phyloP scores from a whole-genome alignment of 2,888 invertebrate genomes.

The Loripinus fragilis region DNA sequence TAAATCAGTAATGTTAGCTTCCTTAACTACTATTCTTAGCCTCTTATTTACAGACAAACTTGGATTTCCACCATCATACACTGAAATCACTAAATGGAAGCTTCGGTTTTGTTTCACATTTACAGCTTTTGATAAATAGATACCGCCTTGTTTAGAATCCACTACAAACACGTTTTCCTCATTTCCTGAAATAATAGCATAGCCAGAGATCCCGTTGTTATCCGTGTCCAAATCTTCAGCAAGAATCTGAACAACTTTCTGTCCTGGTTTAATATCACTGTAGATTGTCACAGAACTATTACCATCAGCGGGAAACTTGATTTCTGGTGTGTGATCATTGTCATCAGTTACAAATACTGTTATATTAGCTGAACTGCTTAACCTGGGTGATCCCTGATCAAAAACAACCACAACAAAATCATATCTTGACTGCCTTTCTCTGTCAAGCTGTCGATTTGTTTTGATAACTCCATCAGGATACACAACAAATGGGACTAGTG shows the following conservation, averaged over 20 bases:
- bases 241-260: conserved; percentile 60
- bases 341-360: conserved; percentile 71
- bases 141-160: conserved; percentile 61
- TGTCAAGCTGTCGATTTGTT: conserved; percentile 59
- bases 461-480: conserved; percentile 64
- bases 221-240: conserved; percentile 63
- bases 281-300: conserved; percentile 72
- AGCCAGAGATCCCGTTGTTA: conserved; percentile 52
- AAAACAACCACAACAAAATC: conserved; percentile 58
- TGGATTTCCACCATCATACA: conserved; percentile 68
- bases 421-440: conserved; percentile 59
- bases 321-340: conserved; percentile 78
- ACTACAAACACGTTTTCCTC: conserved; percentile 58
- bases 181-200: conserved; percentile 63
- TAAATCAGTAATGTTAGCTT: conserved; percentile 29
- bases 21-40: conserved; percentile 46
- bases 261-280: conserved; percentile 58
- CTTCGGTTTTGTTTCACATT: conserved; percentile 50
- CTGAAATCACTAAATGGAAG: conserved; percentile 62
- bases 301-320: conserved; percentile 70
- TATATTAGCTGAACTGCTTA: conserved; percentile 52
- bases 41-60: conserved; percentile 54
- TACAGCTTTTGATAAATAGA: conserved; percentile 56
- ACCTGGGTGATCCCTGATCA: conserved; percentile 61
- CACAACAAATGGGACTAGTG: conserved; percentile 60